Base-by-base conservation (phyloP, 2,888 invertebrate genomes). In the Pristionchus japonicus region DNA sequence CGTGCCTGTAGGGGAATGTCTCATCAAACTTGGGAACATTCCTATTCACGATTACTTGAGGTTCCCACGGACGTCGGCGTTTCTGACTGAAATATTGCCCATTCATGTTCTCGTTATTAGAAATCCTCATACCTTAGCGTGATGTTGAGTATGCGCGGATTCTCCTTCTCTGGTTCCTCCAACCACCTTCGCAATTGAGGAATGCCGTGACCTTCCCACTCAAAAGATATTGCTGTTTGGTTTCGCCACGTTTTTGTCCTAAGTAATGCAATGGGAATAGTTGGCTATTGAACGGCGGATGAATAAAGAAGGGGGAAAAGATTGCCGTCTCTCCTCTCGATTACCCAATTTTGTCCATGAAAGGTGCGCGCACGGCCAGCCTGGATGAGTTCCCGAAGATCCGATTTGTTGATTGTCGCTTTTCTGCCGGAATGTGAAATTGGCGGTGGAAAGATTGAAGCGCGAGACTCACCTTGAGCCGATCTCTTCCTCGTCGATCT, bases 11-110 rank as follows among this genome's bases (percentile, higher is more conserved):
- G 17, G 74, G 83, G 57, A 91, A 91, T 23, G 74, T 67, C 40
- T 89, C 87, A 34, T 91, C 91, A 84, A 91, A 91, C 47, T 87
- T 80, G 20, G 91, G 91, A 7, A 91, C 89, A n/a, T 80, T 88
- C n/a, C 74, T 64, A 11, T 89, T 27, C 1, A 88, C 82, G 27
- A 91, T 91, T 20, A 91, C 88, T 64, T 91, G 91, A 11, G 91
- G 91, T 49, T 91, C 91, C 91, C 91, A 85, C 1, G 34, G 52
- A 49, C 52, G 52, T 20, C 82, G 82, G 11, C 52, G 34, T 27
- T 57, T 49, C 43, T 83, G 82, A 43, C 82, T 83, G 43, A 82
- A 34, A 17, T 27, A 47, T 77, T 34, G 31, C 15, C 17, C n/a
- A n/a, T n/a, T n/a, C n/a, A n/a, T n/a, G n/a, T n/a, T n/a, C n/a